A percentile compares a stretch with the other conserved stretches of the same genome.
Conservation (phyloP, 2,797 vertebrate species). For the Astyanax mexicanus region DNA sequence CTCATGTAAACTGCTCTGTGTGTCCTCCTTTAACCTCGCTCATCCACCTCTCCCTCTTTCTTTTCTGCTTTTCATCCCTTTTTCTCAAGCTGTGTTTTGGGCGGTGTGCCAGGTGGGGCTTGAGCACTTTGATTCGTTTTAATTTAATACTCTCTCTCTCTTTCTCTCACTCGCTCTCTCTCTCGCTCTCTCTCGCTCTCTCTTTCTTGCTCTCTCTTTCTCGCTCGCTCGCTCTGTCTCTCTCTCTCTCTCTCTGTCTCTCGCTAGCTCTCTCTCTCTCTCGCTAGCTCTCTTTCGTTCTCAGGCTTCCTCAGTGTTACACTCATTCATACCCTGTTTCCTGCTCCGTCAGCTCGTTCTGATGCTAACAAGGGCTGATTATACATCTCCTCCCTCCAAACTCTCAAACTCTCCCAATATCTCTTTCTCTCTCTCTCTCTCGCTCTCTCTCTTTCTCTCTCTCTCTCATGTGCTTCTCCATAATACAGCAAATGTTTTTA, state of each 20-base stretch:
- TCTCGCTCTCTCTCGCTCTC: constrained; percentile 4
- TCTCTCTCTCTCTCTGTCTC: background rate
- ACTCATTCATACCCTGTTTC: background rate
- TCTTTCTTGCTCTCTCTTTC: too few species aligned
- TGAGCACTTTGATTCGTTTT: background rate
- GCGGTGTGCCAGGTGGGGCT: background rate
- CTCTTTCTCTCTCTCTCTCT: too few species aligned
- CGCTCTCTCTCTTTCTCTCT: too few species aligned
- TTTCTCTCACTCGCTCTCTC: background rate
- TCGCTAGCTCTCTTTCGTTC: too few species aligned
- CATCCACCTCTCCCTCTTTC: background rate
- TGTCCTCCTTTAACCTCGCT: constrained; percentile 20
- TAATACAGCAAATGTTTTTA: too few species aligned
- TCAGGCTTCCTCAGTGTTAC: background rate
- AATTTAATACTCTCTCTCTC: background rate
- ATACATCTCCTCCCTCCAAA: background rate
- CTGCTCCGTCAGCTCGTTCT: background rate
- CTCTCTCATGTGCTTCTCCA: too few species aligned
- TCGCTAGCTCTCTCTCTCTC: too few species aligned
- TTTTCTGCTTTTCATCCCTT: background rate
- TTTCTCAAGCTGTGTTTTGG: constrained; percentile 17
- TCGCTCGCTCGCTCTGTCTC: constrained; percentile 9
- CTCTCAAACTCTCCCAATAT: background rate
- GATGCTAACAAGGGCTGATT: background rate
- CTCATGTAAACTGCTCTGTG: background rate